Conservation (phyloP, 2,888 invertebrate genomes). For the Podabrus alpinus region DNA sequence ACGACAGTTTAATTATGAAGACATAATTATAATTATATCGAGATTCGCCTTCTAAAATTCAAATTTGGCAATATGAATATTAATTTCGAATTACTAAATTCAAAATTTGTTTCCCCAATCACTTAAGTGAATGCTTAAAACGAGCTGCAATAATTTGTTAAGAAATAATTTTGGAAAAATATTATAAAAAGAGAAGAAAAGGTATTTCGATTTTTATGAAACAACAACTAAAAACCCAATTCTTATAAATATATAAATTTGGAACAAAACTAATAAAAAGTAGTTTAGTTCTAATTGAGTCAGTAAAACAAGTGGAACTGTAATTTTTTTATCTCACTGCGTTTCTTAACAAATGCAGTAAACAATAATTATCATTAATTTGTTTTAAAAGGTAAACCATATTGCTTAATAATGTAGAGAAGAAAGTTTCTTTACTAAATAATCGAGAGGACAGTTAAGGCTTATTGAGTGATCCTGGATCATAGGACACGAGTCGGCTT, state of each 20-base stretch:
- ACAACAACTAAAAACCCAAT: background rate
- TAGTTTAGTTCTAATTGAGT: background rate
- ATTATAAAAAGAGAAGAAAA: background rate
- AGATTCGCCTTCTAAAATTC: no score
- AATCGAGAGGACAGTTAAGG: background rate
- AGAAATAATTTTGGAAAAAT: background rate
- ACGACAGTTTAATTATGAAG: no score
- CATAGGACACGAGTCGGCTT: slow-evolving; percentile 25
- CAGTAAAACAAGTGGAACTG: no score
- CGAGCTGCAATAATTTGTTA: no score
- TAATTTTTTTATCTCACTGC: background rate
- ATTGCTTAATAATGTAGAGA: background rate
- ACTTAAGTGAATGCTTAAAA: no score
- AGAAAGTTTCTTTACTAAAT: background rate
- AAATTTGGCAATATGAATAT: no score
- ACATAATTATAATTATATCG: no score
- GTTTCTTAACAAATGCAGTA: background rate
- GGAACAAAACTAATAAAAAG: background rate
- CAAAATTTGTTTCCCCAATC: no score
- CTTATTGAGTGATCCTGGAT: slow-evolving; percentile 11
- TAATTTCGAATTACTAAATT: no score
- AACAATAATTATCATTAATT: background rate
- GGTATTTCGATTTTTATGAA: background rate
- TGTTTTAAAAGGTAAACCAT: background rate
- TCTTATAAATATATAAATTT: background rate